These are phyloP conservation scores for Drosophila prolongata DNA, from an alignment of 2,888 invertebrate species.

Conservation along the genomic window DNA sequence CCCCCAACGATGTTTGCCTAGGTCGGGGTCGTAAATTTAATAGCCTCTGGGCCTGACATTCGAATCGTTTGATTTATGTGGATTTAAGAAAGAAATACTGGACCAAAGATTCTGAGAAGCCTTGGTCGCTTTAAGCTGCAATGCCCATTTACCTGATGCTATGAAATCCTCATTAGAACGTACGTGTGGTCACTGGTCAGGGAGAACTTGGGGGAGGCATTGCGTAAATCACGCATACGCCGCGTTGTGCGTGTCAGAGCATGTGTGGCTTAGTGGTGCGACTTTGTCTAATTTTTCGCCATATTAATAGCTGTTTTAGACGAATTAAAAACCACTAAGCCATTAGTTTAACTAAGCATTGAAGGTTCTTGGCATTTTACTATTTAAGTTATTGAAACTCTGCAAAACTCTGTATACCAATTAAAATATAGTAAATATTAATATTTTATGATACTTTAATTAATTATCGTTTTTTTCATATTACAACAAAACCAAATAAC, in stretches of 20 bases:
- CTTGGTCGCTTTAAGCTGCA: constrained; percentile 23
- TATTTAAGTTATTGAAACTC: too few relatives aligned
- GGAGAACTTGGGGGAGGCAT: neutral
- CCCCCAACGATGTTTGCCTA: constrained; percentile 20
- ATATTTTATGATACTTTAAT: too few relatives aligned
- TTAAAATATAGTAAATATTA: too few relatives aligned
- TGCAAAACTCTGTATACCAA: too few relatives aligned
- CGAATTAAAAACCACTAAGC: neutral
- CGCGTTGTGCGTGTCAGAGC: constrained; percentile 38
- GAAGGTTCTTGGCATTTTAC: too few relatives aligned
- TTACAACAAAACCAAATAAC: too few relatives aligned
- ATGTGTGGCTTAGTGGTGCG: neutral
- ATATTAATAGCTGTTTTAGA: neutral
- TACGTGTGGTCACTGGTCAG: constrained; percentile 20
- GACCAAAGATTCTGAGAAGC: constrained; percentile 2
- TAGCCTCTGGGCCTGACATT: constrained; percentile 59
- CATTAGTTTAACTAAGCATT: too few relatives aligned
- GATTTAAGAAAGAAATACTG: constrained; percentile 39
- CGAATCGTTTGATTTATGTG: constrained; percentile 52
- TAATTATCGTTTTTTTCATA: too few relatives aligned
- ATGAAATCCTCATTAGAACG: constrained; percentile 51
- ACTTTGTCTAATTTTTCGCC: neutral
- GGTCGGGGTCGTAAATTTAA: constrained; percentile 65
- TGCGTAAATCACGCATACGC: constrained; percentile 65
- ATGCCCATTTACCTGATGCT: constrained; percentile 1